Evolutionary conservation across 2,797 vertebrate species (phyloP), one percentile per base, ranked within the genome.

Genomic region (Sebastes goodei): DNA sequence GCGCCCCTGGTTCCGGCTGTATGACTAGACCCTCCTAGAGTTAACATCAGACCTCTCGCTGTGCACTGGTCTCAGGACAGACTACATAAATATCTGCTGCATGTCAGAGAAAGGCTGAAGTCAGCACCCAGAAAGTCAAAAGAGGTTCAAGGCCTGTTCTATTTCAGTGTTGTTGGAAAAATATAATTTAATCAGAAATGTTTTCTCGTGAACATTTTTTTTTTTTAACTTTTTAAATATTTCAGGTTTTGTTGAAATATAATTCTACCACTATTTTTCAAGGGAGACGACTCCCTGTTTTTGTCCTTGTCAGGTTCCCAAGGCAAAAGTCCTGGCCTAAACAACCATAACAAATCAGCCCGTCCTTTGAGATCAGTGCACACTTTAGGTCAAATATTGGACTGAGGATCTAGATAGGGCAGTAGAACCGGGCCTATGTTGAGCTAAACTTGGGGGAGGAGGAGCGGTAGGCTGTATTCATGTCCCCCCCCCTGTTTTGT

Each of bases 381-480:
- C 89, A 78, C 49, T 73, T 63, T 15, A 86, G 75, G 83, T 85
- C 71, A 64, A 46, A 77, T 68, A 56, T 66, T 74, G 29, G 74
- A 65, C 56, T 74, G 78, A 82, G 68, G 82, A 56, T 87, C 52
- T 86, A 68, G 76, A 63, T 68, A 29, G n/a, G 81, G 57, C 70
- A 71, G 79, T 89, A 66, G 67, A 92, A 86, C 74, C n/a, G 7
- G 82, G 64, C 42, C 59, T 75, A 10, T 76, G 64, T 84, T 88
- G 77, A 73, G 61, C n/a, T 82, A 20, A 81, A 82, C 57, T 23
- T 67, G 53, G 85, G 83, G 83, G 90, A 93, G 91, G 94, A 94
- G 92, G 92, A 93, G 88, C 84, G 88, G 87, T 71, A 64, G 86
- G 82, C 74, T 81, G 69, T 85, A 80, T 88, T 78, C 88, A 88